A percentile compares a stretch with the other conserved stretches of the same genome.
Conservation (phyloP, 2,888 invertebrate species). For the Cinara cedri region DNA sequence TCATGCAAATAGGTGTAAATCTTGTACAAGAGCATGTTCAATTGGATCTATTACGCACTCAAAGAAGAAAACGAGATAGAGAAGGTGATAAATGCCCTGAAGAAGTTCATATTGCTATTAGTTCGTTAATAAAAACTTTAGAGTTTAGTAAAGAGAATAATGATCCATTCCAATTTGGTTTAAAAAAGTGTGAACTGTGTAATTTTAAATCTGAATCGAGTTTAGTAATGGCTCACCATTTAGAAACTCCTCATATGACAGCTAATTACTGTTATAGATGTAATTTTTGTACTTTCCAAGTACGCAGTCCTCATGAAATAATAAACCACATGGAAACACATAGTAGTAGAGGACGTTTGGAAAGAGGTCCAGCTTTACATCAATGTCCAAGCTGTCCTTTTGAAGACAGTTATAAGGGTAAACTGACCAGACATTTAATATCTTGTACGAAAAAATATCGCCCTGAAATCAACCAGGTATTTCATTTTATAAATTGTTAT, state of each 20-base stretch:
- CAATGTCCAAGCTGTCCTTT: slow-evolving; percentile 93
- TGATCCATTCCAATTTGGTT: slow-evolving; percentile 75
- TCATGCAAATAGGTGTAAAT: slow-evolving; percentile 88
- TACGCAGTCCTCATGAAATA: slow-evolving; percentile 85
- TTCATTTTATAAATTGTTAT: not conserved
- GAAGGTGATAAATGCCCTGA: slow-evolving; percentile 72
- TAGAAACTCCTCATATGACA: slow-evolving; percentile 90
- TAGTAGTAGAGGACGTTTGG: slow-evolving; percentile 80
- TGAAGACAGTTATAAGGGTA: slow-evolving; percentile 91
- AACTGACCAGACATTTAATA: slow-evolving; percentile 83
- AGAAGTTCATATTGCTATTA: slow-evolving; percentile 76
- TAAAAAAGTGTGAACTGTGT: slow-evolving; percentile 86
- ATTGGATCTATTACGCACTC: slow-evolving; percentile 85
- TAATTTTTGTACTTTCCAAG: slow-evolving; percentile 81
- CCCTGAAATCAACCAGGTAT: slow-evolving; percentile 77
- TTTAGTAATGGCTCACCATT: slow-evolving; percentile 82
- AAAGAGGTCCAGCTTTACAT: slow-evolving; percentile 84
- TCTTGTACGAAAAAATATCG: slow-evolving; percentile 90
- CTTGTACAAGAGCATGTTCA: slow-evolving; percentile 93
- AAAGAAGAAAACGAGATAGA: slow-evolving; percentile 81
- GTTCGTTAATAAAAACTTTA: slow-evolving; percentile 81
- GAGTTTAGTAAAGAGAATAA: slow-evolving; percentile 87
- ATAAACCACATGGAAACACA: slow-evolving; percentile 92
- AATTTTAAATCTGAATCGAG: slow-evolving; percentile 87
- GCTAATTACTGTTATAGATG: slow-evolving; percentile 80